Evolutionary conservation across 1,140 invertebrate species (phyloP).

Genomic region (Lucilia cuprina): DNA sequence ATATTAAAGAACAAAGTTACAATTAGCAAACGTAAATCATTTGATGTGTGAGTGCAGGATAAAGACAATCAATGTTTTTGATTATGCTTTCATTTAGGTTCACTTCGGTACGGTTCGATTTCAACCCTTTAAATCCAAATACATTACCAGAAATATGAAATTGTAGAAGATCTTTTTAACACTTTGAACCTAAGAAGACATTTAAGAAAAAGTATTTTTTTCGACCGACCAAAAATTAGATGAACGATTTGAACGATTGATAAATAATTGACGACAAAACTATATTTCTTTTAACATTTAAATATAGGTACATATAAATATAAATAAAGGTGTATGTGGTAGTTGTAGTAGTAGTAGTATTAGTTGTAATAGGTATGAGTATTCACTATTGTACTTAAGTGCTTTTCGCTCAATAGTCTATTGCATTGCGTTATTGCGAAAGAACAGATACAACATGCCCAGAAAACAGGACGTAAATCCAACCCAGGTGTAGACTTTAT

Average conservation of each 20-base stretch:
- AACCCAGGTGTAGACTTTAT: slow-evolving; percentile 39
- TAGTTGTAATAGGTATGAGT: too few relatives aligned
- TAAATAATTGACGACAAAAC: slow-evolving; percentile 5
- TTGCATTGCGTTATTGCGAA: slow-evolving; percentile 36
- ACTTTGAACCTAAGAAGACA: not conserved
- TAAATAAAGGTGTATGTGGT: not conserved
- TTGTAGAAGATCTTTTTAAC: not conserved
- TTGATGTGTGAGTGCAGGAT: not conserved
- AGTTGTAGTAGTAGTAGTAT: too few relatives aligned
- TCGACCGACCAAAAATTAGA: not conserved
- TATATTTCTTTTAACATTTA: not conserved
- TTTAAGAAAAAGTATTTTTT: not conserved
- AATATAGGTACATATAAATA: not conserved
- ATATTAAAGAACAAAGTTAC: not conserved
- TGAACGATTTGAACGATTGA: not conserved
- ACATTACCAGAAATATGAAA: not conserved
- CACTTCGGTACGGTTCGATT: not conserved
- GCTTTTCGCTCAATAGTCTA: slow-evolving; percentile 8
- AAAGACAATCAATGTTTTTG: too few relatives aligned
- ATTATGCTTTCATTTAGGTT: too few relatives aligned
- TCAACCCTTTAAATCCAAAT: not conserved
- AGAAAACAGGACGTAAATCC: slow-evolving; percentile 73
- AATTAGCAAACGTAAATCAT: not conserved
- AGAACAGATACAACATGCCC: slow-evolving; percentile 66
- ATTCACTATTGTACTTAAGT: slow-evolving; percentile 25